Evolutionary conservation across 2,113 vertebrate species (phyloP), one percentile per base, ranked within the genome.

Genomic region (Ochotona princeps): DNA sequence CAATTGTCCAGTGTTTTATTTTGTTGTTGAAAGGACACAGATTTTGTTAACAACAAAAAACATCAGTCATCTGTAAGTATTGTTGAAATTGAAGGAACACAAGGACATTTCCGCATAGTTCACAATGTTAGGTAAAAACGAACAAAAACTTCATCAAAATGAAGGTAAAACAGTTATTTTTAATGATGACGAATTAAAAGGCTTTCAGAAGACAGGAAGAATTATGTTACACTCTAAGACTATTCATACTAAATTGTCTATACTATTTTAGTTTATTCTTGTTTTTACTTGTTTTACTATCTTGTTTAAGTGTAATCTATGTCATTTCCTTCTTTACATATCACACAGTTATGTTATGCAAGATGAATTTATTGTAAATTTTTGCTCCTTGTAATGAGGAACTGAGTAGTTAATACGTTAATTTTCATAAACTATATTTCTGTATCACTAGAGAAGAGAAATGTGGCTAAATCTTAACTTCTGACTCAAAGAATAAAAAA

Each of bases 41-140:
- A 78, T 17, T 35, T 78, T 28, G 21, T 86, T 84, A 75, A 25
- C 44, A 74, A 95, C 76, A 82, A 96, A 81, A 82, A 92, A 57
- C 47, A 12, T 47, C 38, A 70, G 51, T 14, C 3, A 35, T 35
- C 7, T 70, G 11, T 76, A 23, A 32, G 32, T 57, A n/a, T 26
- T 63, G 13, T 81, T 63, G 21, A 90, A 35, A 38, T 83, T n/a
- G 5, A 84, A 54, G 63, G 73, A 12, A 38, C 3, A 38, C 17
- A 83, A 13, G 84, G 14, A 84, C 10, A 47, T 74, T 63, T 96
- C 44, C 70, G 4, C 66, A 12, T 84, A 83, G 84, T 26, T 89
- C 35, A 69, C 49, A 78, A 25, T 7, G 8, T 84, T 84, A 76
- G n/a, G 3, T 76, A 61, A 86, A 83, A 57, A 32, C 54, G 6